phyloP scores from a whole-genome alignment of 2,113 vertebrate genomes.

The Ifrita kowaldi region DNA sequence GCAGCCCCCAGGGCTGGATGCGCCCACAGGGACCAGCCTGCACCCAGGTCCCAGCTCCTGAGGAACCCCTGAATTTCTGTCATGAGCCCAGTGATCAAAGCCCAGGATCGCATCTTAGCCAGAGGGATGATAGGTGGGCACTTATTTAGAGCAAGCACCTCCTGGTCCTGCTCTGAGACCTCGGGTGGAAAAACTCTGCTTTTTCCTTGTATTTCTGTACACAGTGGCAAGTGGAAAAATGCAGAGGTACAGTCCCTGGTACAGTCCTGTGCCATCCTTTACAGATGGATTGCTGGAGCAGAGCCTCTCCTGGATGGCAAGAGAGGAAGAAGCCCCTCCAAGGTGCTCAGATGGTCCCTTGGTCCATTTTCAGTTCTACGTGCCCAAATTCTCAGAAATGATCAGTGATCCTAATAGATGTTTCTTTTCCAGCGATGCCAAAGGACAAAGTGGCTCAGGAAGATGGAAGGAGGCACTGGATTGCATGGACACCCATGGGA shows the following conservation, averaged over 20 bases:
- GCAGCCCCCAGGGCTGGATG: not conserved
- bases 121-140: not conserved
- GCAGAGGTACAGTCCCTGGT: not conserved
- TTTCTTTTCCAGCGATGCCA: not conserved
- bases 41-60: not conserved
- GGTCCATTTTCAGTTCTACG: not conserved
- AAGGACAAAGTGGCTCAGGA: not conserved
- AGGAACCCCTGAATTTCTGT: not conserved
- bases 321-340: not conserved
- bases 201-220: not conserved
- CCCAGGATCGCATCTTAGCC: not conserved
- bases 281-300: not conserved
- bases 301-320: not conserved
- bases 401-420: not conserved
- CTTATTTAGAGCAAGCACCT: not conserved
- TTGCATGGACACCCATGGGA: not conserved
- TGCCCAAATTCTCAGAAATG: not conserved
- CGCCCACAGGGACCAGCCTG: rapidly evolving
- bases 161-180: not conserved
- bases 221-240: not conserved
- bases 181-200: not conserved
- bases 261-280: not conserved
- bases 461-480: not conserved
- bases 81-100: not conserved
- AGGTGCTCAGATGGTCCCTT: not conserved